Evolutionary conservation across 2,797 vertebrate genomes (phyloP).

Genomic region (Sebastolobus alascanus): DNA sequence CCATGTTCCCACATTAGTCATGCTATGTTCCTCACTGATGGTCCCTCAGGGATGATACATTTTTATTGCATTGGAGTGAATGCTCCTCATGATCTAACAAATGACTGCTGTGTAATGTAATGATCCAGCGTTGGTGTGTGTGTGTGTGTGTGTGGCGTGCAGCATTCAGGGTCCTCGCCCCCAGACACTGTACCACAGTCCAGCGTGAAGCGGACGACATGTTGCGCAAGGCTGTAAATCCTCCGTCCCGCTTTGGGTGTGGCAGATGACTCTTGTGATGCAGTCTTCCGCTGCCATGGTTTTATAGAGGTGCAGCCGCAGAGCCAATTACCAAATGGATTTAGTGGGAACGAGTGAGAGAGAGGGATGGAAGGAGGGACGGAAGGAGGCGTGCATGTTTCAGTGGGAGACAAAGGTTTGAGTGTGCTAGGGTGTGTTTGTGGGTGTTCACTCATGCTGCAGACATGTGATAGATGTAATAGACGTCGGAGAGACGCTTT

Average conservation of each 20-base stretch:
- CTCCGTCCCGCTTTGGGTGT: slow-evolving; percentile 53
- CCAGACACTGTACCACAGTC: slow-evolving; percentile 21
- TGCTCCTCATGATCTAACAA: slow-evolving; percentile 71
- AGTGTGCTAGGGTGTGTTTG: slow-evolving; percentile 39
- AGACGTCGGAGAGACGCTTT: slow-evolving; percentile 19
- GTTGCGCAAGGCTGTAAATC: slow-evolving; percentile 72
- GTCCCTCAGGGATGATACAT: slow-evolving; percentile 66
- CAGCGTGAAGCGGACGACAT: slow-evolving; percentile 28
- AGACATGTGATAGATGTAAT: slow-evolving; percentile 28
- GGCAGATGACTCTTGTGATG: slow-evolving; percentile 47
- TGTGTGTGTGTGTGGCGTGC: neutral
- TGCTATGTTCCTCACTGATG: slow-evolving; percentile 60
- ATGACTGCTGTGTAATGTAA: slow-evolving; percentile 66
- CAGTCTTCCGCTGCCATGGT: slow-evolving; percentile 38
- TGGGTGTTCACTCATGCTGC: slow-evolving; percentile 36
- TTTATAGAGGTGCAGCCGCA: slow-evolving; percentile 59
- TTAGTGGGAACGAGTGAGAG: slow-evolving; percentile 33
- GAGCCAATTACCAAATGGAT: slow-evolving; percentile 83
- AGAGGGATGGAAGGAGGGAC: slow-evolving; percentile 13
- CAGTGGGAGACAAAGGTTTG: slow-evolving; percentile 42
- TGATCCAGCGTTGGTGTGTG: slow-evolving; percentile 19
- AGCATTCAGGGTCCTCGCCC: slow-evolving; percentile 8
- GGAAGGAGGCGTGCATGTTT: slow-evolving; percentile 31
- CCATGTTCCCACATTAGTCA: slow-evolving; percentile 73
- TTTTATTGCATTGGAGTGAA: slow-evolving; percentile 68